Conservation (phyloP, 2,888 invertebrate genomes). For the Diarsia dahlii region DNA sequence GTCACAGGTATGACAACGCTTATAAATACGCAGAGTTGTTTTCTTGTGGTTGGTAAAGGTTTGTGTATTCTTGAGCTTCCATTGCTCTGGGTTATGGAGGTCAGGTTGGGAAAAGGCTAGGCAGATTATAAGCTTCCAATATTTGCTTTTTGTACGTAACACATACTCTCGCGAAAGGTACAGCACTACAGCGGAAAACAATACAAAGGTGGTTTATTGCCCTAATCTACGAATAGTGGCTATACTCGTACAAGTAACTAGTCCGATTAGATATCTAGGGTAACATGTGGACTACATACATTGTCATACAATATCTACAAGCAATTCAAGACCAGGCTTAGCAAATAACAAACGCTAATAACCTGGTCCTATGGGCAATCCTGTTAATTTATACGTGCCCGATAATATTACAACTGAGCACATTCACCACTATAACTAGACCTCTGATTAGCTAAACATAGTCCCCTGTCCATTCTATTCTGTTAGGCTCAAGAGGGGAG, state of each 20-base stretch:
- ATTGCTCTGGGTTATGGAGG: too few relatives aligned
- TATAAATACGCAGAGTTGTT: neutral
- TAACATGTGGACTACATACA: neutral
- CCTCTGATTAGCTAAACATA: slow-evolving; percentile 31
- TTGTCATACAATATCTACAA: slow-evolving; percentile 9
- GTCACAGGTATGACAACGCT: neutral
- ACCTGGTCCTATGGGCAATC: slow-evolving; percentile 58
- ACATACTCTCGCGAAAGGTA: neutral
- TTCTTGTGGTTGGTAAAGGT: neutral
- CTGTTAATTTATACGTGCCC: slow-evolving; percentile 67
- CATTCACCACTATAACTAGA: slow-evolving; percentile 43
- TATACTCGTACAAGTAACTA: neutral
- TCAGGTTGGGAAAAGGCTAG: too few relatives aligned
- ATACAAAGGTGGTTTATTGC: neutral
- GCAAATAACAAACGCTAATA: slow-evolving; percentile 68
- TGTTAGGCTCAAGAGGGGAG: slow-evolving; percentile 32
- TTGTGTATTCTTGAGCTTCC: neutral
- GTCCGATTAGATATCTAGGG: slow-evolving; percentile 3
- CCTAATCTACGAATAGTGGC: neutral
- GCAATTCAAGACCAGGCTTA: slow-evolving; percentile 37
- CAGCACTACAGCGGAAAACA: neutral
- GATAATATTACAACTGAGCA: slow-evolving; percentile 62
- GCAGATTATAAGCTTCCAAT: neutral
- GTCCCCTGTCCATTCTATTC: neutral
- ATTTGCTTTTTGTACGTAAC: neutral